A percentile compares a stretch with the other conserved stretches of the same genome.
These are phyloP conservation scores for Drosophila rubida DNA, from an alignment of 2,888 invertebrate species.

Conservation along the genomic window DNA sequence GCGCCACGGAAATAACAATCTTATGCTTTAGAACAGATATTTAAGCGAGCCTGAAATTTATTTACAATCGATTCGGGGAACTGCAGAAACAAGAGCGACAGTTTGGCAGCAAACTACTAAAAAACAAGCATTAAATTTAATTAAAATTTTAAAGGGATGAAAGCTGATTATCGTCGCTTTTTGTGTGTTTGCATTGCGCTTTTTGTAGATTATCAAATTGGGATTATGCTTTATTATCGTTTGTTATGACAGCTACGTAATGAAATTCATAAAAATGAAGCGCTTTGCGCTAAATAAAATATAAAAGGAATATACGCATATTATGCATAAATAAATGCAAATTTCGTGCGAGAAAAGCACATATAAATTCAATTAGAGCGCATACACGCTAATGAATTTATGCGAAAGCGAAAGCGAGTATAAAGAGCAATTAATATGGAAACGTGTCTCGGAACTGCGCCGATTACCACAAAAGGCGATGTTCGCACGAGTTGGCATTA, in stretches of 20 bases:
- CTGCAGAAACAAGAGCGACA: conserved; percentile 4
- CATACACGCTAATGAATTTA: conserved; percentile 66
- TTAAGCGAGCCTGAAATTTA: neutral
- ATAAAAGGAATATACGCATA: conserved; percentile 3
- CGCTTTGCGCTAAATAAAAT: conserved; percentile 15
- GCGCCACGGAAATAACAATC: conserved; percentile 3
- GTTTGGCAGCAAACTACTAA: conserved; percentile 28
- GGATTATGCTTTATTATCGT: conserved; percentile 46
- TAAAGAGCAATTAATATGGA: conserved; percentile 64
- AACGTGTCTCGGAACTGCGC: conserved; percentile 59
- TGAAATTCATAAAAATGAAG: conserved; percentile 47
- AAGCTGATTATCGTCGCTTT: neutral
- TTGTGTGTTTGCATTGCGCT: conserved; percentile 2
- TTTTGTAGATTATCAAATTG: conserved; percentile 25
- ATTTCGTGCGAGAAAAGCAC: conserved; percentile 12
- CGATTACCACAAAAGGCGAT: conserved; percentile 58
- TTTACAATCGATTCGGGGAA: neutral
- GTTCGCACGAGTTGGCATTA: conserved; percentile 70
- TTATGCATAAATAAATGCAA: conserved; percentile 38
- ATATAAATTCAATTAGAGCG: conserved; percentile 67
- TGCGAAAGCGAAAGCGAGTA: conserved; percentile 32
- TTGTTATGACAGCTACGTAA: conserved; percentile 61
- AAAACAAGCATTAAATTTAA: conserved; percentile 59
- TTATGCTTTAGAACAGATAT: neutral
- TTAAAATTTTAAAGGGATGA: conserved; percentile 30